Base-by-base conservation (phyloP, 2,113 vertebrate species). In the Paradoxurus hermaphroditus region DNA sequence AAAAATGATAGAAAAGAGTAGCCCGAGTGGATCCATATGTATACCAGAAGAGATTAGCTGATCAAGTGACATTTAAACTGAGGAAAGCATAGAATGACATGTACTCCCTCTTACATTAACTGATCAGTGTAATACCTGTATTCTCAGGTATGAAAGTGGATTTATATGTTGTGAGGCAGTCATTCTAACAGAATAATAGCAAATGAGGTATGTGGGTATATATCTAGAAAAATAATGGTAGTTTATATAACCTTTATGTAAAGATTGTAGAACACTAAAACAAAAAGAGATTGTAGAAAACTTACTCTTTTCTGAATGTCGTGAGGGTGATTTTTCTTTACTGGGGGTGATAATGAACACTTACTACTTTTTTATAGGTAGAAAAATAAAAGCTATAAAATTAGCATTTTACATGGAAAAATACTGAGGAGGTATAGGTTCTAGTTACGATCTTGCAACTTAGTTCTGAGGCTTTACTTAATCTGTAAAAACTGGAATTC, bases 401-500 rank as follows among this genome's bases (percentile, higher is more conserved):
- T 46, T 81, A 82, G 51, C 31, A 79, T 51, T 78, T 79, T 72
- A 49, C 8, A 70, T 92, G 34, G 63, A 83, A 79, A 44, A 92
- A 83, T 53, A 91, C 34, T 7, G 4, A 94, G 14, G 25, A 67
- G 31, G 73, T 84, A 14, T 18, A 44, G 59, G 21, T 89, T 82
- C 4, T 94, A 31, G 13, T 87, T 95, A 21, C 86, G 39, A 68
- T 86, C 12, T 92, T 62, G 49, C 72, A 56, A 29, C 21, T 96
- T 97, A 75, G 34, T 83, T 92, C 25, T 86, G 79, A 79, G 41
- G 72, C 9, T 86, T 93, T 92, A 82, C 31, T 85, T 89, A 84
- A 53, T 95, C 7, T 93, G 5, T 84, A 91, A 82, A 85, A 77
- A 86, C 27, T 82, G 36, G 34, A 19, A 88, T 81, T 77, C 36